Conservation (phyloP, 2,888 invertebrate genomes). For the Conchocele bisecta region DNA sequence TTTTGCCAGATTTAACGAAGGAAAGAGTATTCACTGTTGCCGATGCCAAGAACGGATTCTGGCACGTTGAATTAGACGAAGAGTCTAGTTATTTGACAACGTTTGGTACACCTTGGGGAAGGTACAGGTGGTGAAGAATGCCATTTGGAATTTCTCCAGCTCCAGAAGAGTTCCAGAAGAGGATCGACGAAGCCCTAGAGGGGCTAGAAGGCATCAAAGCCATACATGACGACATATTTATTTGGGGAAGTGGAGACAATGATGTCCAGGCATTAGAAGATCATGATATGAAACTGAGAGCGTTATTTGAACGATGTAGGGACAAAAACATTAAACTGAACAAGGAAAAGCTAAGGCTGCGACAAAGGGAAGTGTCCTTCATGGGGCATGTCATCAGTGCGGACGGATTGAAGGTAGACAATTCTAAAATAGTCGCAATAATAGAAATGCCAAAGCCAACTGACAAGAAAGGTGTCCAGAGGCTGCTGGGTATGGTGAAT, state of each 20-base stretch:
- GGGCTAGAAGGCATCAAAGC: conserved; percentile 40
- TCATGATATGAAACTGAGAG: conserved; percentile 43
- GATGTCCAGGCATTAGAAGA: conserved; percentile 25
- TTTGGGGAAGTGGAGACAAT: conserved; percentile 36
- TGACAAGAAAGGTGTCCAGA: conserved; percentile 19
- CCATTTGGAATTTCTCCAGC: conserved; percentile 57
- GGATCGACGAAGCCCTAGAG: conserved; percentile 27
- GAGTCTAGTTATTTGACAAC: too few relatives aligned
- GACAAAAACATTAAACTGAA: conserved; percentile 54
- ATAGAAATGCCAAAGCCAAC: conserved; percentile 43
- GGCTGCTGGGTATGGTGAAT: conserved; percentile 28
- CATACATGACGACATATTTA: conserved; percentile 56
- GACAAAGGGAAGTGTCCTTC: conserved; percentile 34
- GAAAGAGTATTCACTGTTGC: conserved; percentile 24
- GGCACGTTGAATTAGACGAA: too few relatives aligned
- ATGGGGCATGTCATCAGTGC: conserved; percentile 52
- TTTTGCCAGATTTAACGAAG: conserved; percentile 13
- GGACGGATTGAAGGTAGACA: conserved; percentile 48
- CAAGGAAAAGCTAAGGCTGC: conserved; percentile 43
- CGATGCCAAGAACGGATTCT: too few relatives aligned
- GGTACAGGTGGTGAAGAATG: conserved; percentile 56
- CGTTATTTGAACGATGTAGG: conserved; percentile 25
- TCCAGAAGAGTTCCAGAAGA: conserved; percentile 59
- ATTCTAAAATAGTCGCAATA: conserved; percentile 47
- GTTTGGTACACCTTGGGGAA: too few relatives aligned